A percentile compares a stretch with the other conserved stretches of the same genome.
phyloP scores from a whole-genome alignment of 2,113 vertebrate genomes.

The Artemisiospiza belli region DNA sequence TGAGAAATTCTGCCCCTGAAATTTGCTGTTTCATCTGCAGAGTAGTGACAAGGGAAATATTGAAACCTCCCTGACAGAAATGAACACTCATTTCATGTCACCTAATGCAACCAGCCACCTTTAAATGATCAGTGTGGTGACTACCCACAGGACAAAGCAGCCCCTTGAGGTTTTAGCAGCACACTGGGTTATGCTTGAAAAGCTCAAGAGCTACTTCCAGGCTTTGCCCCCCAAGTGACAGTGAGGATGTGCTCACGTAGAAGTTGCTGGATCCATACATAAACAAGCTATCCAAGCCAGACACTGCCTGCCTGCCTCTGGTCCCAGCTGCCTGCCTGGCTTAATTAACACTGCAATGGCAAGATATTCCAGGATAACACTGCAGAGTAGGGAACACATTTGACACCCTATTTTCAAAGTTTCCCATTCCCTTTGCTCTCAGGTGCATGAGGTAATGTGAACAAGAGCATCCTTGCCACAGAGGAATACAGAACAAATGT shows the following conservation, averaged over 20 bases:
- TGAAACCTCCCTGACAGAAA: neutral
- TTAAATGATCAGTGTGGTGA: neutral
- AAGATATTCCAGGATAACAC: neutral
- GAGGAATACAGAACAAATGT: neutral
- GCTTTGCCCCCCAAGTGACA: neutral
- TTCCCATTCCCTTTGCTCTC: neutral
- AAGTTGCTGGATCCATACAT: neutral
- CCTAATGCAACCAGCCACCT: neutral
- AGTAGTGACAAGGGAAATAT: neutral
- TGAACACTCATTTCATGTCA: accelerated
- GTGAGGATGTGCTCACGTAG: accelerated
- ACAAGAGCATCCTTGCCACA: neutral
- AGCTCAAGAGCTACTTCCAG: neutral
- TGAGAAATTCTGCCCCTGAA: neutral
- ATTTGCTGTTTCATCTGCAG: neutral
- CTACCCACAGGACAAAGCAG: neutral
- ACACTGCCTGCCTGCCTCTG: neutral
- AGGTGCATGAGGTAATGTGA: neutral
- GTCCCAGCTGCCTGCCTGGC: neutral
- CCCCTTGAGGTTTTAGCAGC: neutral
- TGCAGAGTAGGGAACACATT: neutral
- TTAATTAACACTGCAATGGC: neutral
- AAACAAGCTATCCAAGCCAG: neutral
- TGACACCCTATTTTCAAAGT: neutral
- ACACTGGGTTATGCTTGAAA: neutral